These are phyloP conservation scores for Ectropis crepuscularia DNA, from an alignment of 2,888 invertebrate genomes.

Conservation along the genomic window DNA sequence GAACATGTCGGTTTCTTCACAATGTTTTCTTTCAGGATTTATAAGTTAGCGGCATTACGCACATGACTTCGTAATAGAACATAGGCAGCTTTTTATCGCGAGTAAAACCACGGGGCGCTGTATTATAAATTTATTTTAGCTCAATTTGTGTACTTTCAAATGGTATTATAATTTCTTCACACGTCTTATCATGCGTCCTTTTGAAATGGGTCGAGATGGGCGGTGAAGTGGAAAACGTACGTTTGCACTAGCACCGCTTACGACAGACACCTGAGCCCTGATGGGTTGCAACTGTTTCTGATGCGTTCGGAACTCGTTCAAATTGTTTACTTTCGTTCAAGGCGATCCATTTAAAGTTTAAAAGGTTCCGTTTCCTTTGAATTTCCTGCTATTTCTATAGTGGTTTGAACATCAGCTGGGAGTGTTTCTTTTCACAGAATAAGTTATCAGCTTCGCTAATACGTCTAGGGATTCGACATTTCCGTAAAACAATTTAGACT, in stretches of 20 bases:
- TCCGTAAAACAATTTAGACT: no score
- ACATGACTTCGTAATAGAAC: no score
- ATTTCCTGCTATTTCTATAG: neutral
- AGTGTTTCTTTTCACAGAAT: neutral
- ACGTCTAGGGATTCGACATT: no score
- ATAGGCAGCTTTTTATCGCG: no score
- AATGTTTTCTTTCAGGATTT: no score
- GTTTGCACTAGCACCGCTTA: slow-evolving; percentile 52
- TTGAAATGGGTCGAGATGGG: slow-evolving; percentile 61
- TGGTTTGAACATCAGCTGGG: neutral
- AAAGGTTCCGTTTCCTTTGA: slow-evolving; percentile 5
- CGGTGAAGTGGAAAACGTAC: slow-evolving; percentile 64
- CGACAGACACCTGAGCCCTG: slow-evolving; percentile 54
- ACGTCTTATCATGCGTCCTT: slow-evolving; percentile 55
- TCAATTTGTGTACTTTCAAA: slow-evolving; percentile 2
- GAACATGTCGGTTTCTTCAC: no score
- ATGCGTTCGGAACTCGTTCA: slow-evolving; percentile 28
- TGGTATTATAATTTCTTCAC: slow-evolving; percentile 48
- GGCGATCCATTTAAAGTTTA: slow-evolving; percentile 18
- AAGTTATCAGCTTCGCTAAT: no score
- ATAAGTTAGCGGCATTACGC: no score
- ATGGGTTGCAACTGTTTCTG: slow-evolving; percentile 49
- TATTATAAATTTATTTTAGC: no score
- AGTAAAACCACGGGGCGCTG: no score
- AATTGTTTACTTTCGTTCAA: slow-evolving; percentile 25